Base-by-base conservation (phyloP, 2,113 vertebrate genomes). In the Pangasianodon gigas region DNA sequence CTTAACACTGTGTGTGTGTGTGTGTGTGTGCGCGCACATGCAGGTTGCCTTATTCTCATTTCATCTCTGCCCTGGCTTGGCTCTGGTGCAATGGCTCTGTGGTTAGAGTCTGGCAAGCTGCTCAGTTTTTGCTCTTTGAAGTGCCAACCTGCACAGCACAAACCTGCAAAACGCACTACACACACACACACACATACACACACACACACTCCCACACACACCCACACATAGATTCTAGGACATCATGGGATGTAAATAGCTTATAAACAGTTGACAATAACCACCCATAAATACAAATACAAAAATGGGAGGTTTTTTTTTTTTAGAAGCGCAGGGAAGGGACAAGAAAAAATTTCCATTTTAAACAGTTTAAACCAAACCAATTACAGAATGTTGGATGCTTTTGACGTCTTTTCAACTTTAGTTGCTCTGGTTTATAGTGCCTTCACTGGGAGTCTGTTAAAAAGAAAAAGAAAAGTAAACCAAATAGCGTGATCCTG, bases 71-170 rank as follows among this genome's bases (percentile, higher is more conserved):
- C 82, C 88, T 90, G 88, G 82, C 75, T 88, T 88, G 88, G 86
- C 83, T 79, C 56, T 65, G n/a, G 69, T 85, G 85, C 86, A 71
- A 21, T 87, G 60, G 32, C 65, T 90, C 69, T 92, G 92, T 91
- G 90, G 91, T 92, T 91, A 84, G 46, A 54, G 2, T 89, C 51
- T 91, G 89, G 89, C 87, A 88, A 85, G 89, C 83, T 86, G 54
- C 83, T 91, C 87, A 84, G 86, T 74, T 88, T 87, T 62, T 84
- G 56, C 79, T 77, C 88, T 90, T 92, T 92, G 91, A 92, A 86
- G 91, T 89, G 74, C 62, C 85, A 89, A 86, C 87, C 62, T 89
- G 69, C 81, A 85, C 87, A 88, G 77, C 80, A 90, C 88, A 84
- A 90, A 86, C 83, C 88, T 92, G 90, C 91, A 91, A 86, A 91